Percentiles rank a stretch among this genome's conserved stretches.
Evolutionary conservation across 2,113 vertebrate species (phyloP).

Genomic region (Hippocampus zosterae): DNA sequence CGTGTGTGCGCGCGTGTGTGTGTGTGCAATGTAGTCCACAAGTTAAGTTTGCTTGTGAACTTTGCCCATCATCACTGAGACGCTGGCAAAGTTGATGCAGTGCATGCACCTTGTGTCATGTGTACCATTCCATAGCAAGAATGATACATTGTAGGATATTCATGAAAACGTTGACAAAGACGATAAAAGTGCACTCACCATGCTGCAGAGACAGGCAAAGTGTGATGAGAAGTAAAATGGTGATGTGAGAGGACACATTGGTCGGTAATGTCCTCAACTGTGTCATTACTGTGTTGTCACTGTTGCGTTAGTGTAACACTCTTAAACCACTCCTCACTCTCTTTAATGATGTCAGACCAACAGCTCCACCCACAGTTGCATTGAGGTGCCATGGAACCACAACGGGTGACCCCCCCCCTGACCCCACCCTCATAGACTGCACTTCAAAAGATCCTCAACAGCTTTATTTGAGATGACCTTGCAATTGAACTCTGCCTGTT

Average conservation of each 20-base stretch:
- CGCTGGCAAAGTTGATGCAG: background rate
- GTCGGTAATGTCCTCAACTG: background rate
- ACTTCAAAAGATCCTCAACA: no score
- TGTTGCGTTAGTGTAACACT: slow-evolving; percentile 29
- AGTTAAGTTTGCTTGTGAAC: background rate
- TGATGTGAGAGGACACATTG: slow-evolving; percentile 45
- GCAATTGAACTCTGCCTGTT: no score
- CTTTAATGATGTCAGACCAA: slow-evolving; percentile 43
- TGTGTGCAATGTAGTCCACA: background rate
- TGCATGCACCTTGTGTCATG: background rate
- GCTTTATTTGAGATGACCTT: no score
- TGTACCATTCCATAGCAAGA: background rate
- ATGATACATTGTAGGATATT: background rate
- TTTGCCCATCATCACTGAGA: background rate
- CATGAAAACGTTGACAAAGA: background rate
- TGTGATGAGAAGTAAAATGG: slow-evolving; percentile 52
- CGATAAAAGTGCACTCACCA: slow-evolving; percentile 40
- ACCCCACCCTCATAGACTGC: slow-evolving; percentile 3
- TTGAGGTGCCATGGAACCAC: slow-evolving; percentile 9
- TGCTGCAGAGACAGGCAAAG: slow-evolving; percentile 56
- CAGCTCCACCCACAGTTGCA: slow-evolving; percentile 43
- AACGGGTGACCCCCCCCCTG: slow-evolving; percentile 24
- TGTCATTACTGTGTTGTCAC: slow-evolving; percentile 5
- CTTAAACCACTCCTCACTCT: slow-evolving; percentile 38
- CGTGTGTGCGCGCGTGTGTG: no score